Evolutionary conservation across 2,113 vertebrate species (phyloP).

Genomic region (Rhabdornis inornatus): DNA sequence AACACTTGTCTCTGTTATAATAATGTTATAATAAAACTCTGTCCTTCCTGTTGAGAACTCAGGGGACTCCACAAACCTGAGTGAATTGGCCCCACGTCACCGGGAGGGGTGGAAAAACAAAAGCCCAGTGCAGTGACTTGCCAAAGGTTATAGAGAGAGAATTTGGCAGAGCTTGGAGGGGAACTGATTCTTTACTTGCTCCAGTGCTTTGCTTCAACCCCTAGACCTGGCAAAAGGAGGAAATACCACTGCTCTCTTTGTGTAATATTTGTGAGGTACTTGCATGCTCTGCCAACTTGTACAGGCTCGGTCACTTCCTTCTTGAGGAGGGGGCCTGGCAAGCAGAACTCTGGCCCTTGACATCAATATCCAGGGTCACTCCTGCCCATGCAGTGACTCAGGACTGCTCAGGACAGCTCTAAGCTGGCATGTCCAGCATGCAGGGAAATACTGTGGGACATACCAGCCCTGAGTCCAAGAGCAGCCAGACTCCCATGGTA

Average conservation of each 20-base stretch:
- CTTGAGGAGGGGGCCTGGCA: not conserved
- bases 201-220: not conserved
- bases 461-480: not conserved
- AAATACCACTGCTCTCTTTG: constrained; percentile 19
- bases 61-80: not conserved
- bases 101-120: not conserved
- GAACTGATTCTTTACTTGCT: not conserved
- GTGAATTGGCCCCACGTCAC: not conserved
- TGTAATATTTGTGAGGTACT: not conserved
- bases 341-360: not conserved
- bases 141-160: not conserved
- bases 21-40: not conserved
- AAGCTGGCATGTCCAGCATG: not conserved
- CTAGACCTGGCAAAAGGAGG: not conserved
- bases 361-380: not conserved
- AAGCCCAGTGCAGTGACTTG: not conserved
- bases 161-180: not conserved
- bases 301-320: not conserved
- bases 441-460: not conserved
- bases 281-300: not conserved
- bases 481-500: not conserved
- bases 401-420: not conserved
- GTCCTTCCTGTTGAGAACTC: not conserved
- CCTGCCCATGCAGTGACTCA: not conserved
- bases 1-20: not conserved